These are phyloP conservation scores for Drosophila nigritarsus DNA, from an alignment of 2,888 invertebrate genomes.

Conservation along the genomic window DNA sequence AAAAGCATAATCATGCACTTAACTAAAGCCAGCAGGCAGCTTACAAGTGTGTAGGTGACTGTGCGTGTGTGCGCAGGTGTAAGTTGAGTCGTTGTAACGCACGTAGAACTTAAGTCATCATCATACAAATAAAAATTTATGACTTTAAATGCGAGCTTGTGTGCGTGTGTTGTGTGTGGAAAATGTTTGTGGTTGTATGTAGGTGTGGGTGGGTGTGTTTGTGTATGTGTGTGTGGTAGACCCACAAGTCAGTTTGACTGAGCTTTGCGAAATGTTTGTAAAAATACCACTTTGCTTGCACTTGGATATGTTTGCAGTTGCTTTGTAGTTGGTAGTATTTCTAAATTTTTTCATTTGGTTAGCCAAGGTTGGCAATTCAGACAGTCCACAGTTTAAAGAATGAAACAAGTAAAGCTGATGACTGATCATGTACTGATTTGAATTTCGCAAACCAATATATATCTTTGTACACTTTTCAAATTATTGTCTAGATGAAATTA, in stretches of 20 bases:
- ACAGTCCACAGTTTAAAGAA: background rate
- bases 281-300: slow-evolving; percentile 32
- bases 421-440: too few relatives aligned
- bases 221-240: slow-evolving; percentile 7
- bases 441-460: background rate
- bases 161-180: slow-evolving; percentile 11
- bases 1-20: slow-evolving; percentile 80
- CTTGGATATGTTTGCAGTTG: slow-evolving; percentile 7
- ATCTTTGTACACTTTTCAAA: background rate
- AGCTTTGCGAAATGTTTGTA: slow-evolving; percentile 13
- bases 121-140: slow-evolving; percentile 78
- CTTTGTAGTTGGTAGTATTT: background rate
- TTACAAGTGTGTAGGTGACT: slow-evolving; percentile 20
- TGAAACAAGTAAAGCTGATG: background rate
- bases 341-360: background rate
- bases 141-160: slow-evolving; percentile 58
- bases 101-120: slow-evolving; percentile 79
- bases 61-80: slow-evolving; percentile 24
- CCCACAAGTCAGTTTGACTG: slow-evolving; percentile 22
- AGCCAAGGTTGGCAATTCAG: slow-evolving; percentile 7
- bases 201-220: slow-evolving; percentile 4
- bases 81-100: slow-evolving; percentile 64
- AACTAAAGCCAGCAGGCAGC: slow-evolving; percentile 68
- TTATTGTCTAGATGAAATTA: background rate
- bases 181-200: slow-evolving; percentile 9